A percentile compares a stretch with the other conserved stretches of the same genome.
Conservation (phyloP, 2,797 vertebrate genomes). For the Iguana delicatissima region DNA sequence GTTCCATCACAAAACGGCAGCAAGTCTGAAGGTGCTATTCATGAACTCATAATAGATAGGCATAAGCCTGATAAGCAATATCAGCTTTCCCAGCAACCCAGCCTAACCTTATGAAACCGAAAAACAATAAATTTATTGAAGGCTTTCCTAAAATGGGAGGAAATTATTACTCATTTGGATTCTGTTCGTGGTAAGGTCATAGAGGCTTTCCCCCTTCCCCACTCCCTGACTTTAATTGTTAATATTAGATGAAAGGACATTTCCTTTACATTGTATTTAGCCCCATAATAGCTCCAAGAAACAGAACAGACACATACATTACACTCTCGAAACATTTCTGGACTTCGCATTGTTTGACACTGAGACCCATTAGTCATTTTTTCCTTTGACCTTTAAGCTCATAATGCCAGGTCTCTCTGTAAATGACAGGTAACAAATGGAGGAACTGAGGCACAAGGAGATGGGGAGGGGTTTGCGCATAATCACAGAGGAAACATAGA, state of each 20-base stretch:
- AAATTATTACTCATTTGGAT: slow-evolving; percentile 81
- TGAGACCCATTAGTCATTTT: slow-evolving; percentile 72
- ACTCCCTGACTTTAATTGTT: slow-evolving; percentile 75
- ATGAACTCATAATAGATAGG: slow-evolving; percentile 61
- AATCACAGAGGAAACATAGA: slow-evolving; percentile 12
- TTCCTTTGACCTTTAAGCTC: slow-evolving; percentile 77
- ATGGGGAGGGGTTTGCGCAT: background rate
- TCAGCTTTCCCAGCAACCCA: slow-evolving; percentile 71
- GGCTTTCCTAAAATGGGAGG: slow-evolving; percentile 78
- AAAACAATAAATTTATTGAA: slow-evolving; percentile 79
- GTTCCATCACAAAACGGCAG: slow-evolving; percentile 61
- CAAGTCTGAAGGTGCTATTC: slow-evolving; percentile 52
- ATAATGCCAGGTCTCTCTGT: slow-evolving; percentile 63
- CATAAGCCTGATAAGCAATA: slow-evolving; percentile 72
- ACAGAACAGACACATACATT: slow-evolving; percentile 73
- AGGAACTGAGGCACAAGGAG: slow-evolving; percentile 46
- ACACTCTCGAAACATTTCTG: slow-evolving; percentile 68
- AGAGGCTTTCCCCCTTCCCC: slow-evolving; percentile 51
- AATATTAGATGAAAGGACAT: slow-evolving; percentile 81
- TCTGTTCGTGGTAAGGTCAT: slow-evolving; percentile 76
- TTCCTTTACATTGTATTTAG: slow-evolving; percentile 81
- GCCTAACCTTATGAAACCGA: slow-evolving; percentile 71
- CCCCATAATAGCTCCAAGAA: slow-evolving; percentile 70
- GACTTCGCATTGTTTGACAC: slow-evolving; percentile 72
- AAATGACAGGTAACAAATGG: slow-evolving; percentile 44